Evolutionary conservation across 2,113 vertebrate genomes (phyloP).

Genomic region (Menura novaehollandiae): DNA sequence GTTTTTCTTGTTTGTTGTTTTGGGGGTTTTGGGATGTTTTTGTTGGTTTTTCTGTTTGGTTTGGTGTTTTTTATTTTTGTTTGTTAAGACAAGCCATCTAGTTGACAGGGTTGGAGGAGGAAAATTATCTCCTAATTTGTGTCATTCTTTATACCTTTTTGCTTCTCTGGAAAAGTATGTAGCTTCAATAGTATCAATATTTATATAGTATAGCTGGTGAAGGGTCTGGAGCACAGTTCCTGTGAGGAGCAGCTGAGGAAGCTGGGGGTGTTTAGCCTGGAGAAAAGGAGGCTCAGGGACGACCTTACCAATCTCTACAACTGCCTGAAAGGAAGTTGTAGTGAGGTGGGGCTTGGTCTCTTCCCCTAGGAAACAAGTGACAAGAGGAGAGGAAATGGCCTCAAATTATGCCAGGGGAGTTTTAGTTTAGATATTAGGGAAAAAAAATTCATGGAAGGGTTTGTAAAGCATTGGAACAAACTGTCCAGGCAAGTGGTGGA

Average conservation of each 20-base stretch:
- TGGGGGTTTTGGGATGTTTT: rapidly evolving
- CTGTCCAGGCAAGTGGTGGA: neutral
- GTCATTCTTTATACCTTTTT: neutral
- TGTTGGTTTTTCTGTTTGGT: neutral
- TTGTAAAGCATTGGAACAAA: neutral
- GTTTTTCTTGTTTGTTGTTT: neutral
- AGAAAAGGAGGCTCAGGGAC: neutral
- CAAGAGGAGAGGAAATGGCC: neutral
- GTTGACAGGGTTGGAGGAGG: neutral
- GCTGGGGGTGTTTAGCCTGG: neutral
- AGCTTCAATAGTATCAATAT: neutral
- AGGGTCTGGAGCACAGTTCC: neutral
- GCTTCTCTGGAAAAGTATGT: neutral
- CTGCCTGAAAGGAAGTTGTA: neutral
- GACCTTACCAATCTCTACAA: neutral
- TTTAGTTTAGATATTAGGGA: neutral
- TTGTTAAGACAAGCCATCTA: neutral
- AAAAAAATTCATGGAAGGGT: too few species aligned
- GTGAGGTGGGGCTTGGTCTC: neutral
- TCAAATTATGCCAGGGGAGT: neutral
- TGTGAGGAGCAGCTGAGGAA: neutral
- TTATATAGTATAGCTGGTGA: neutral
- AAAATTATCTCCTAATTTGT: neutral
- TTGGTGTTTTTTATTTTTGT: neutral
- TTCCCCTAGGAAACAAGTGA: neutral